A percentile compares a stretch with the other conserved stretches of the same genome.
phyloP scores from a whole-genome alignment of 92 coral and sea anemone genomes.

The Siderastrea siderea region DNA sequence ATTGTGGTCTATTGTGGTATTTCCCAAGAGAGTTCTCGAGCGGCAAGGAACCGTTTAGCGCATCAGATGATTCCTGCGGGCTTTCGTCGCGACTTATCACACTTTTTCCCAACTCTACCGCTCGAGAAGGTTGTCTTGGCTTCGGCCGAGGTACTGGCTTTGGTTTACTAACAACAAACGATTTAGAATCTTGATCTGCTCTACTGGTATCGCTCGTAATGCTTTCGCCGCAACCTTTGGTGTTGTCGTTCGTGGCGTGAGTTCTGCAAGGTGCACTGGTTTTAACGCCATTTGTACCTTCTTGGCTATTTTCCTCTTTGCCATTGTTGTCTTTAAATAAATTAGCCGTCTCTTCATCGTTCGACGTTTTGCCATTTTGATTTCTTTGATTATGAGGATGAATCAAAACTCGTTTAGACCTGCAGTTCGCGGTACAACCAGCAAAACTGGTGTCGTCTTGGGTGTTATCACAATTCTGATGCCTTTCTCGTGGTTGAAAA shows the following conservation, averaged over 20 bases:
- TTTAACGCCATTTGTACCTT: slow-evolving; percentile 7
- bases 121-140: slow-evolving; percentile 55
- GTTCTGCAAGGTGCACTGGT: slow-evolving; percentile 17
- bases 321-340: slow-evolving; percentile 5
- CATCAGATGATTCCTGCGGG: slow-evolving; percentile 23
- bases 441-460: background rate
- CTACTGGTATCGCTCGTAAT: background rate
- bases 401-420: slow-evolving; percentile 1
- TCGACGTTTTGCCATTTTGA: slow-evolving; percentile 2
- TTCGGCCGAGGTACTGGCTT: slow-evolving; percentile 78
- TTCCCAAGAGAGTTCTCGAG: slow-evolving; percentile 38
- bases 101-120: background rate
- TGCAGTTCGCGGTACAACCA: slow-evolving; percentile 16
- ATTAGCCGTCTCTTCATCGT: background rate
- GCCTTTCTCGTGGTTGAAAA: slow-evolving; percentile 78
- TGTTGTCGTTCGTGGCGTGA: background rate
- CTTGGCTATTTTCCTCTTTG: slow-evolving; percentile 1
- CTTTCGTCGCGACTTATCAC: slow-evolving; percentile 27
- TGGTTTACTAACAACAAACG: slow-evolving; percentile 48
- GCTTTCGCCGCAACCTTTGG: background rate
- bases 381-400: slow-evolving; percentile 12
- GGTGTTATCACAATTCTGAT: slow-evolving; percentile 15
- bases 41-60: slow-evolving; percentile 5
- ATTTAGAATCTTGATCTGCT: slow-evolving; percentile 19
- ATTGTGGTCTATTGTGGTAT: slow-evolving; percentile 30